Base-by-base conservation (phyloP, 2,797 vertebrate genomes). In the Intellagama lesueurii region DNA sequence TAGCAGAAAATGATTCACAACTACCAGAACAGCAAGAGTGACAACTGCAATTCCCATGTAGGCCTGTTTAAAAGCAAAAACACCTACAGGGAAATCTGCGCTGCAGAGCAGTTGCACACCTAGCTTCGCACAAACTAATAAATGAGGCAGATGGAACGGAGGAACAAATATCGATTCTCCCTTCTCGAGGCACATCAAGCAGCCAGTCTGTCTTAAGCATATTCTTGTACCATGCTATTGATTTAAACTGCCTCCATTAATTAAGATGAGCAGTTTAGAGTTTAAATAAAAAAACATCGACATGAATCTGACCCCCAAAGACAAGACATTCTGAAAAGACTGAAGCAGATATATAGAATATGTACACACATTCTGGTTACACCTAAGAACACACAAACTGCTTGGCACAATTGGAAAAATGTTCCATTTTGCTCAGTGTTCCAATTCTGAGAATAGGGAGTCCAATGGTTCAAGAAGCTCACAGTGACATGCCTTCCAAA, bases 1-100 rank as follows among this genome's bases (percentile, higher is more conserved):
- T 81, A 85, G 81, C 75, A 83, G 77, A 52, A 90, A 93, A 95
- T 83, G 78, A 94, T 85, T 92, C 91, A 90, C 85, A 95, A 85
- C 35, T 81, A 86, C 81, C 86, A 77, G 86, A 91, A 83, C 64
- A 82, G 87, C 66, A 77, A 68, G n/a, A 92, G 79, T 88, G 81
- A 85, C 83, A 93, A 89, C 7, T 84, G 40, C 77, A 81, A 92
- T 89, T 94, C 89, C 92, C 68, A 91, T 4, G 47, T 5, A 86
- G 9, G 78, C 2, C 56, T 80, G 32, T 75, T 85, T 78, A 81
- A 92, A 87, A 49, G 69, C 56, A 30, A 49, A 56, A 60, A 82
- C 91, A 26, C 66, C 47, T 83, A 68, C 85, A 81, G 47, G 32
- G 89, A 87, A 88, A 86, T 32, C 83, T 86, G 49, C 16, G 1